Evolutionary conservation across 2,888 invertebrate genomes (phyloP), one percentile per base, ranked within the genome.

Genomic region (Rhagium mordax): DNA sequence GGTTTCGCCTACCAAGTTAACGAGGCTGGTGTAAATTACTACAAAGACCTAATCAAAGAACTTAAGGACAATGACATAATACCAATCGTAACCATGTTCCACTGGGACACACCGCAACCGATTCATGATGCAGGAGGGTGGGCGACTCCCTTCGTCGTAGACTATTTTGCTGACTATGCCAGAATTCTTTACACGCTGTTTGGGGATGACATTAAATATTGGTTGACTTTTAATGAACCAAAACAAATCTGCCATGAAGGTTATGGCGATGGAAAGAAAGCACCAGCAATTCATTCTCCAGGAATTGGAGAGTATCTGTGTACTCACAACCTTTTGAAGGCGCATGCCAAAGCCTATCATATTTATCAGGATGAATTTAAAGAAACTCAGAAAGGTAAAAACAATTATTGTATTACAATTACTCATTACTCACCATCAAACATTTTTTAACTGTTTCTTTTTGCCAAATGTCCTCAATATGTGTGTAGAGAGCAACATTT

Each of bases 11-110:
- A 66, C 8, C 16, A 53, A 20, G 88, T 94, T 20, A 96, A 94
- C 84, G 88, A 89, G 41, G 89, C 90, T 2, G 96, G 94, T 16
- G 89, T 96, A 10, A 88, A 91, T 70, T 95, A 95, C 86, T 96
- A 67, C 57, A 55, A 20, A 10, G 57, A 67, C 24, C 8, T 67
- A 7, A 67, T 67, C 18, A 21, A 96, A 81, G 93, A 92, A 79
- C 89, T 96, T 4, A 77, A 93, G 6, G 55, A 48, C 13, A 60
- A 61, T 16, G 62, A n/a, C 8, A 92, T 94, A 60, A 81, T 86
- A 64, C 93, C 94, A 0, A 82, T 91, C 61, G 89, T 91, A 4
- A 92, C 92, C 0, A 88, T 93, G 84, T 92, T 91, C 87, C 93
- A 93, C 81, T 75, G 70, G 69, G 79, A 79, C 61, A 60, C 78